Percentiles rank a stretch among this genome's conserved stretches.
Evolutionary conservation across 1,140 invertebrate genomes (phyloP).

Genomic region (Helicorthomorpha holstii): DNA sequence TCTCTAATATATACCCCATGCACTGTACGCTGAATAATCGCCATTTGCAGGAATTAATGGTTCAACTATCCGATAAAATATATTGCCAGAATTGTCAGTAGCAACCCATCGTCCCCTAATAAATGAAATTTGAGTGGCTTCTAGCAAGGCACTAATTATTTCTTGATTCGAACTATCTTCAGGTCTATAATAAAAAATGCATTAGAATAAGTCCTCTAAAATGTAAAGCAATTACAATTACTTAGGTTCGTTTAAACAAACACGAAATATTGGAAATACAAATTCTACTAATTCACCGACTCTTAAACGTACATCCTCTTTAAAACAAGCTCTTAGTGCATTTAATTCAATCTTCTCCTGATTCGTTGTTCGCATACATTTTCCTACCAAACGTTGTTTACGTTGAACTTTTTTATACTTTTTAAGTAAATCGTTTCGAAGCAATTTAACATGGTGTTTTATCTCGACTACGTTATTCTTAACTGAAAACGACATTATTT

Average conservation of each 20-base stretch:
- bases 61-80: conserved; percentile 51
- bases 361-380: too few relatives aligned
- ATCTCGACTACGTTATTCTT: too few relatives aligned
- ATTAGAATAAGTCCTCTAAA: background rate
- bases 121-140: conserved; percentile 54
- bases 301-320: background rate
- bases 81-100: conserved; percentile 41
- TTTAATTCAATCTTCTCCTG: too few relatives aligned
- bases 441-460: too few relatives aligned
- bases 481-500: too few relatives aligned
- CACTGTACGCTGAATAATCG: conserved; percentile 54
- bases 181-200: background rate
- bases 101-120: conserved; percentile 54
- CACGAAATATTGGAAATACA: background rate
- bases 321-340: too few relatives aligned
- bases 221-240: background rate
- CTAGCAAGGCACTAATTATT: conserved; percentile 49
- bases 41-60: conserved; percentile 55
- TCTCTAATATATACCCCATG: conserved; percentile 37
- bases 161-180: conserved; percentile 29
- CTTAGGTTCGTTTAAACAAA: background rate
- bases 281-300: background rate
- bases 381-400: too few relatives aligned
- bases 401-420: too few relatives aligned
- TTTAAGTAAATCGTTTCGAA: too few relatives aligned